phyloP scores from a whole-genome alignment of 1,140 invertebrate species.

The Pogonus chalceus region DNA sequence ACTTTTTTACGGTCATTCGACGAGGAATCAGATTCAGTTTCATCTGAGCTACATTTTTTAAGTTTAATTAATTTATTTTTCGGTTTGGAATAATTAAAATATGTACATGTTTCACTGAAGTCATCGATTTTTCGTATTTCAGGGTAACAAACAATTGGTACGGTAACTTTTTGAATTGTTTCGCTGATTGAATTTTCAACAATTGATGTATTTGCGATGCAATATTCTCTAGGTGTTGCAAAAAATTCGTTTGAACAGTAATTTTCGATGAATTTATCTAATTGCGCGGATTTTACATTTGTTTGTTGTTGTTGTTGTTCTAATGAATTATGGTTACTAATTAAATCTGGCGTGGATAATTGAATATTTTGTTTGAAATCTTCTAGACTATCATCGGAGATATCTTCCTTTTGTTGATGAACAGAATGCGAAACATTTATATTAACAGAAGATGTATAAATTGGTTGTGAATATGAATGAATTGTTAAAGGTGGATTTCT shows the following conservation, averaged over 20 bases:
- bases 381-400: constrained; percentile 36
- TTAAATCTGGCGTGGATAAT: constrained; percentile 28
- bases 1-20: constrained; percentile 20
- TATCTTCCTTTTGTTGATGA: constrained; percentile 24
- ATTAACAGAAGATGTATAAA: constrained; percentile 37
- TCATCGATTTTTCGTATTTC: background rate
- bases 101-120: background rate
- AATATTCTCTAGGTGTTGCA: background rate
- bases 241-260: background rate
- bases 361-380: constrained; percentile 19
- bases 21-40: background rate
- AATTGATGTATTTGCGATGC: background rate
- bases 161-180: background rate
- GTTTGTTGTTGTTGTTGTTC: constrained; percentile 16
- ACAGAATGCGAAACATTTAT: constrained; percentile 44
- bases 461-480: constrained; percentile 24
- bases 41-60: background rate
- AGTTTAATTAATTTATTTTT: background rate
- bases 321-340: constrained; percentile 32
- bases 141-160: background rate
- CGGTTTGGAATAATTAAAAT: background rate
- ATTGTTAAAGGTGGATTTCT: constrained; percentile 26
- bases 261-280: background rate
- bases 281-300: background rate
- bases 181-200: background rate